Percentiles rank a stretch among this genome's conserved stretches.
Conservation (phyloP, 2,797 vertebrate species). For the Gymnoscopelus braueri region DNA sequence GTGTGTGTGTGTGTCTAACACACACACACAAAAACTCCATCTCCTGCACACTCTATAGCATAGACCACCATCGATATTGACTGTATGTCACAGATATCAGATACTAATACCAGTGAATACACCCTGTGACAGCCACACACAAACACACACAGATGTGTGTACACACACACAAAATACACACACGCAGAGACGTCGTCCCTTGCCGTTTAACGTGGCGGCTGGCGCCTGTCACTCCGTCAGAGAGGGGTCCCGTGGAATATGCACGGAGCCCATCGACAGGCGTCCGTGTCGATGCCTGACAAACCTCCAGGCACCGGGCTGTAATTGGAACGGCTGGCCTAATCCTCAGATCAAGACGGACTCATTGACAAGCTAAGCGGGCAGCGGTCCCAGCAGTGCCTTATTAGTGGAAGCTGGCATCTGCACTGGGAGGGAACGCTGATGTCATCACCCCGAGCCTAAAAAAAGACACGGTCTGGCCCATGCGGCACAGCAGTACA, state of each 20-base stretch:
- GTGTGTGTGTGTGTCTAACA: too few species aligned
- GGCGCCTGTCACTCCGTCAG: conserved; percentile 75
- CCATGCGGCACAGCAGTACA: not conserved
- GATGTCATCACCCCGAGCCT: conserved; percentile 53
- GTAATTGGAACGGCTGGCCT: conserved; percentile 81
- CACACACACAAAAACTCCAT: too few species aligned
- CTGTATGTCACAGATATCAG: conserved; percentile 20
- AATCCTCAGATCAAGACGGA: conserved; percentile 83
- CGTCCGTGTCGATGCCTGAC: conserved; percentile 80
- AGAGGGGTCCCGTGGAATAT: conserved; percentile 65
- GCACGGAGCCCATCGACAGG: conserved; percentile 75
- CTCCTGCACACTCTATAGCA: too few species aligned
- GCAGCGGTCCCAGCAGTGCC: conserved; percentile 72
- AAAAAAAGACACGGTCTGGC: conserved; percentile 27
- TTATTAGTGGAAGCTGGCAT: conserved; percentile 71
- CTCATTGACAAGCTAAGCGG: conserved; percentile 81
- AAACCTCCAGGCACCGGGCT: conserved; percentile 81
- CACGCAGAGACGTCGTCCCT: conserved; percentile 48
- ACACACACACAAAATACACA: conserved; percentile 25
- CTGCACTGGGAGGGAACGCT: conserved; percentile 54
- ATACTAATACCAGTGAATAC: conserved; percentile 23
- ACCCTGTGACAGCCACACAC: not conserved
- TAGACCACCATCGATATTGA: too few species aligned
- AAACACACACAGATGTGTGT: conserved; percentile 9
- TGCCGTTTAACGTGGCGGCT: conserved; percentile 33